Conservation (phyloP, 2,797 vertebrate genomes). For the Epinephelus malabaricus region DNA sequence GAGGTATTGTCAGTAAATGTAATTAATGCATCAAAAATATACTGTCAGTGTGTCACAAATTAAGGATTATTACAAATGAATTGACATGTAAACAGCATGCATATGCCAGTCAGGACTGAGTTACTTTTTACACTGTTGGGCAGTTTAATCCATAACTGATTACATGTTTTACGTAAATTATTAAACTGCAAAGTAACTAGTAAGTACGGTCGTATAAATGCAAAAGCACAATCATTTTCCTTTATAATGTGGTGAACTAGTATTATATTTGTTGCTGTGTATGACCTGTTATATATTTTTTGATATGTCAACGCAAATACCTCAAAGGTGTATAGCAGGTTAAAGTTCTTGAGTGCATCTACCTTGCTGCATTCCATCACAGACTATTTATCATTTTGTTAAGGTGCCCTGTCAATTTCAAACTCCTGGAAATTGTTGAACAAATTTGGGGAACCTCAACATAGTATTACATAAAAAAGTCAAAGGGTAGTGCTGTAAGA, state of each 20-base stretch:
- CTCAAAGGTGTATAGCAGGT: background rate
- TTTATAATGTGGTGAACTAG: no score
- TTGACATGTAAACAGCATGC: background rate
- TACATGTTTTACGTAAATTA: background rate
- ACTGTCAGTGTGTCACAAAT: background rate
- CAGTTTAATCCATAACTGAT: background rate
- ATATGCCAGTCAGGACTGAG: background rate
- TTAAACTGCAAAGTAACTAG: background rate
- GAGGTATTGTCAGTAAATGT: background rate
- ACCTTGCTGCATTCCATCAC: constrained; percentile 18
- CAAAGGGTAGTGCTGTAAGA: background rate
- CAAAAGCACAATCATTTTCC: background rate
- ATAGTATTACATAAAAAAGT: background rate
- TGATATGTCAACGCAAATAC: no score
- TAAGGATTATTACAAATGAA: background rate
- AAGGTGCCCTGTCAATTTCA: background rate
- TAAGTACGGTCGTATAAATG: background rate
- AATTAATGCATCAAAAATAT: background rate
- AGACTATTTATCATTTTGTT: constrained; percentile 1
- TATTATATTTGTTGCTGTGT: no score
- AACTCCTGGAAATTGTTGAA: background rate
- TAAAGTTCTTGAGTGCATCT: constrained; percentile 11
- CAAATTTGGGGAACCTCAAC: background rate
- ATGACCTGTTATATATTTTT: no score
- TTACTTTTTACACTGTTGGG: background rate